These are phyloP conservation scores for Mus spretus DNA, from an alignment of 2,797 vertebrate species.

Conservation along the genomic window DNA sequence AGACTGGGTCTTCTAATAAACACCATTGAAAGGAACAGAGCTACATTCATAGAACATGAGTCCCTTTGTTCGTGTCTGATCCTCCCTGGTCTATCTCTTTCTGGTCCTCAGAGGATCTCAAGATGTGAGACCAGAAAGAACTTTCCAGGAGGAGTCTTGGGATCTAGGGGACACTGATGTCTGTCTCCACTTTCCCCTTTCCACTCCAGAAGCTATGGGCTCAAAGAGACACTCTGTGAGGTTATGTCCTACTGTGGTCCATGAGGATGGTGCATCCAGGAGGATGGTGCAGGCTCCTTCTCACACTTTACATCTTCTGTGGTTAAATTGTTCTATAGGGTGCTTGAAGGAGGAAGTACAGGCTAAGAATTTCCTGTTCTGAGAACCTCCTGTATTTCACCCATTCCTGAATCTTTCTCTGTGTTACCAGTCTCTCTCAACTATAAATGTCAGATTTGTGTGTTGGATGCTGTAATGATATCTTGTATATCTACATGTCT, in stretches of 20 bases:
- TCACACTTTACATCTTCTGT: background rate
- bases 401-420: background rate
- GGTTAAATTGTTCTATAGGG: too few species aligned
- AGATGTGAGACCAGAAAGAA: background rate
- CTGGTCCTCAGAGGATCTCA: too few species aligned
- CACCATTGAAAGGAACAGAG: background rate
- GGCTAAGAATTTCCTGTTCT: background rate
- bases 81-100: too few species aligned
- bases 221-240: background rate
- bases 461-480: background rate
- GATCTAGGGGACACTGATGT: background rate
- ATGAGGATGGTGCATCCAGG: background rate
- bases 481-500: background rate
- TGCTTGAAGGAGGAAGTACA: background rate
- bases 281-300: background rate
- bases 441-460: background rate
- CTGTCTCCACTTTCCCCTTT: background rate
- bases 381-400: background rate
- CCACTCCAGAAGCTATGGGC: background rate
- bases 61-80: background rate
- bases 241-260: background rate
- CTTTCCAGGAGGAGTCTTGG: background rate
- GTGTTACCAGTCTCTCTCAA: background rate
- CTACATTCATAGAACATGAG: background rate
- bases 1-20: background rate